phyloP scores from a whole-genome alignment of 2,888 invertebrate genomes.

The Cephus nigrinus region DNA sequence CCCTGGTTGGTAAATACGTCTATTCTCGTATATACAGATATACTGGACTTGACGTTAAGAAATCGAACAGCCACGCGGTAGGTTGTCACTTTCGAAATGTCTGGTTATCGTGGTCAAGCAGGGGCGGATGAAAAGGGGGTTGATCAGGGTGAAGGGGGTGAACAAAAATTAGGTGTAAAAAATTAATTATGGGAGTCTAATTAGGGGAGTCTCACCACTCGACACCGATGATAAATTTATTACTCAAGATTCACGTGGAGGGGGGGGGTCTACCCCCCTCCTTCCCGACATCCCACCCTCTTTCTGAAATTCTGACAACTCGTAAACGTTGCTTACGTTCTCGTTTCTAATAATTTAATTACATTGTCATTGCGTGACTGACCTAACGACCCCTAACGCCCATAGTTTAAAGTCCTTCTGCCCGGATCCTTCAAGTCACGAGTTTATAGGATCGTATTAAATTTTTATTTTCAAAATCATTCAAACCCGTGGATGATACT shows the following conservation, averaged over 20 bases:
- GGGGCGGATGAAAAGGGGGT: neutral
- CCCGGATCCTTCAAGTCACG: no score
- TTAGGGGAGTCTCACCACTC: no score
- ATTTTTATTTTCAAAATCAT: neutral
- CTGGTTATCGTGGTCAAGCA: neutral
- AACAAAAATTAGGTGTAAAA: no score
- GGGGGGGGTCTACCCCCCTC: no score
- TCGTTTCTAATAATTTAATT: constrained; percentile 41
- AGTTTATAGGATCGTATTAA: neutral
- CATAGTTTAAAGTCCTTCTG: neutral
- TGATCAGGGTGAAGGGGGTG: no score
- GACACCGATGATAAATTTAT: no score
- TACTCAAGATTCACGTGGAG: no score
- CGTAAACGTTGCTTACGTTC: constrained; percentile 39
- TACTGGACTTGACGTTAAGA: no score
- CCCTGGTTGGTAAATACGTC: neutral
- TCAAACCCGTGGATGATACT: rapidly evolving
- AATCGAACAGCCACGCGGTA: no score
- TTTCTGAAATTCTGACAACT: constrained; percentile 21
- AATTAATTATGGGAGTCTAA: no score
- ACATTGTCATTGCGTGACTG: constrained; percentile 13
- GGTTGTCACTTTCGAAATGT: neutral
- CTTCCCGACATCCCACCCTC: no score
- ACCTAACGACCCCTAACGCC: neutral
- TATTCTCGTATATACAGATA: neutral